Percentiles rank a stretch among this genome's conserved stretches.
Evolutionary conservation across 1,140 invertebrate species (phyloP).

Genomic region (Thaumetopoea pityocampa): DNA sequence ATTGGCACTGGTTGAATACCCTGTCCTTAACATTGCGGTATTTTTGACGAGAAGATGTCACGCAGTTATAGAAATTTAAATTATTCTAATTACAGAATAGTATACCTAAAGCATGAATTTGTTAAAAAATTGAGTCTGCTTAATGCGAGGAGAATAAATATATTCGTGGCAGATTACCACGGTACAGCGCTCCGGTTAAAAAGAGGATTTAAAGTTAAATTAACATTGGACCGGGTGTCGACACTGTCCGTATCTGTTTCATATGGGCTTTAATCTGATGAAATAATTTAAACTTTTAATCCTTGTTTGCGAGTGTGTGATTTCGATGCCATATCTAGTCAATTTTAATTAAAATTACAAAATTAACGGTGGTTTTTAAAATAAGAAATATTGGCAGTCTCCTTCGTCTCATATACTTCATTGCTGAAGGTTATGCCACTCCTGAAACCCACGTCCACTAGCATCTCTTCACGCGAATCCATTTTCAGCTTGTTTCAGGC

Average conservation of each 20-base stretch:
- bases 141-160: slow-evolving; percentile 18
- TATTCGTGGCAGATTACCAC: too few relatives aligned
- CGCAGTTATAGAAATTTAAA: too few relatives aligned
- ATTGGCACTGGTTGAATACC: too few relatives aligned
- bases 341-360: not conserved
- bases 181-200: slow-evolving; percentile 19
- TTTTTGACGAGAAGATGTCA: too few relatives aligned
- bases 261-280: slow-evolving; percentile 54
- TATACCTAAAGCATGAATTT: slow-evolving; percentile 10
- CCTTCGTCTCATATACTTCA: too few relatives aligned
- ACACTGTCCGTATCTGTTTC: slow-evolving; percentile 34
- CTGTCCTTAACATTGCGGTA: too few relatives aligned
- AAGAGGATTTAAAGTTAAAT: slow-evolving; percentile 56
- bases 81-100: too few relatives aligned
- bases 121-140: slow-evolving; percentile 9
- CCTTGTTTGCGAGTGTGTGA: slow-evolving; percentile 33
- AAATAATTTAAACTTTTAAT: slow-evolving; percentile 65
- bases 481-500: too few relatives aligned
- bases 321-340: slow-evolving; percentile 2
- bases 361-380: not conserved
- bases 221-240: slow-evolving; percentile 38
- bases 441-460: too few relatives aligned
- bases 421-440: too few relatives aligned
- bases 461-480: too few relatives aligned
- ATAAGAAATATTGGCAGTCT: too few relatives aligned